phyloP scores from a whole-genome alignment of 1,140 invertebrate genomes.

The Aphidius ervi region DNA sequence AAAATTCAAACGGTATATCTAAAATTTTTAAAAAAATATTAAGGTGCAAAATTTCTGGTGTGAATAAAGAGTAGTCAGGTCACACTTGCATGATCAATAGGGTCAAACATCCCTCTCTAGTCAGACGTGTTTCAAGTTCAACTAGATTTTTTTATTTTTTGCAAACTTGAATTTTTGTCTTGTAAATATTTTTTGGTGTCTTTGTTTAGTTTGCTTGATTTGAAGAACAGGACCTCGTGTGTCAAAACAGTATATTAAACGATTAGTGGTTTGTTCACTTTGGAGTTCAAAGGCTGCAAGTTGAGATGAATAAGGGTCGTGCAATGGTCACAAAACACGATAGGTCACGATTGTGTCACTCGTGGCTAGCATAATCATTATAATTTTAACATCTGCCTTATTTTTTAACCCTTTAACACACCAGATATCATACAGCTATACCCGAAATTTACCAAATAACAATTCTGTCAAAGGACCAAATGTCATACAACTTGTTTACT shows the following conservation, averaged over 20 bases:
- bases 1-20: background rate
- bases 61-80: constrained; percentile 15
- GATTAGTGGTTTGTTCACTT: constrained; percentile 16
- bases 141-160: constrained; percentile 6
- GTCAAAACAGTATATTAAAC: constrained; percentile 20
- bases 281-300: background rate
- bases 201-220: too few relatives aligned
- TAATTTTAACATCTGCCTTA: constrained; percentile 14
- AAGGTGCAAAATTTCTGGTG: constrained; percentile 5
- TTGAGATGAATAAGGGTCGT: background rate
- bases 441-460: background rate
- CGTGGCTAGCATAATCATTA: constrained; percentile 17
- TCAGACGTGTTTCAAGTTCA: constrained; percentile 6
- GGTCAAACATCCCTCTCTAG: constrained; percentile 15
- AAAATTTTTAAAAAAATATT: background rate
- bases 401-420: background rate
- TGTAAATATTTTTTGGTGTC: too few relatives aligned
- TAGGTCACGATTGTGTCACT: constrained; percentile 19
- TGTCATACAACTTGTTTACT: constrained; percentile 6
- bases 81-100: constrained; percentile 19
- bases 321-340: background rate
- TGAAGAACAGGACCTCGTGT: constrained; percentile 4
- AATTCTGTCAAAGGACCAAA: constrained; percentile 12
- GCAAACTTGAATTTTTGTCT: constrained; percentile 12
- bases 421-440: too few relatives aligned